Base-by-base conservation (phyloP, 2,888 invertebrate species). In the Lycaena phlaeas region DNA sequence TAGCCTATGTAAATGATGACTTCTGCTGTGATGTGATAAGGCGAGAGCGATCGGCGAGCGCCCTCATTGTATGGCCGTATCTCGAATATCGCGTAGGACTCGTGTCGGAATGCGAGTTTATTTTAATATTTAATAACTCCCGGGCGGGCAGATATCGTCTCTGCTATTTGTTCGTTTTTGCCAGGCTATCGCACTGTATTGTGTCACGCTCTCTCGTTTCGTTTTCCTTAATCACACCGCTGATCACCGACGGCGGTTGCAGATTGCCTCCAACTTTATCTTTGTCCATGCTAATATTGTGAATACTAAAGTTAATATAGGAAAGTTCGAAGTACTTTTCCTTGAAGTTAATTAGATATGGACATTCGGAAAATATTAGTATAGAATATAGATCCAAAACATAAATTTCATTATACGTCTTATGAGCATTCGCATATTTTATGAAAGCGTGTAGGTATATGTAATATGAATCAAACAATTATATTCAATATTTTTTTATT, bases 91-190 rank as follows among this genome's bases (percentile, higher is more conserved):
- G 74, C 75, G 68, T 65, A n/a, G n/a, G n/a, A 77, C 75, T 78
- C 76, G 78, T 75, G 76, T 71, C 66, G 78, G 79, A 77, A 81
- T 81, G 79, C 78, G 66, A 76, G 79, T 76, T 79, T 81, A 81
- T 82, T 82, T 82, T 84, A 81, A 84, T 82, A 82, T 84, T 84
- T 84, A 82, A 84, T 82, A 82, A 82, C 74, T 76, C 73, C 69
- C 69, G 64, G 71, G 70, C 74, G 68, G 65, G 62, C 65, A 71
- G 79, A 78, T 81, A 79, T 65, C 71, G 79, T 77, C 75, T 74
- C 63, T 69, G 73, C 61, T 73, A 68, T 61, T 72, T 75, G 69
- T 62, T 76, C 74, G 69, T 81, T 81, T 78, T 73, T 70, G 68
- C 64, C 58, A 62, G 63, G 73, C 75, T 79, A 79, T 79, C 78